Percentiles rank a stretch among this genome's conserved stretches.
phyloP scores from a whole-genome alignment of 1,140 invertebrate species.

The Acromyrmex echinatior region DNA sequence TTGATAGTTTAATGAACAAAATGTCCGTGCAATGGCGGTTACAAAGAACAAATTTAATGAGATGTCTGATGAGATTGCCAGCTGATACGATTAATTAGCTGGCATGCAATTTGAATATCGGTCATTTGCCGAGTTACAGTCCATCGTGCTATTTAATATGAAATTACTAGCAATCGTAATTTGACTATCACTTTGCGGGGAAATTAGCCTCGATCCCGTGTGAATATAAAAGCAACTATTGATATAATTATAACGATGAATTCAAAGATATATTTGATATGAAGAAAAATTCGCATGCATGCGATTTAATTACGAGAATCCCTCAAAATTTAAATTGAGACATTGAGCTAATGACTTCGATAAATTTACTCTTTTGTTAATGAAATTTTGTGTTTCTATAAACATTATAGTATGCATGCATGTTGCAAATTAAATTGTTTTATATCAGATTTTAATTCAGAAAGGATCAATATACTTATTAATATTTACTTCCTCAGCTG shows the following conservation, averaged over 20 bases:
- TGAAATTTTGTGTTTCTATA: slow-evolving; percentile 25
- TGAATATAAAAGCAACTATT: slow-evolving; percentile 39
- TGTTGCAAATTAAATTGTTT: slow-evolving; percentile 42
- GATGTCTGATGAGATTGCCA: slow-evolving; percentile 17
- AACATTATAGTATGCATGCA: not conserved
- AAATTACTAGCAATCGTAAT: slow-evolving; percentile 35
- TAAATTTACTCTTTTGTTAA: slow-evolving; percentile 44
- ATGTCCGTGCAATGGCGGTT: not conserved
- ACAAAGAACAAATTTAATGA: slow-evolving; percentile 61
- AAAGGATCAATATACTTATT: not conserved
- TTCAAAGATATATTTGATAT: slow-evolving; percentile 28
- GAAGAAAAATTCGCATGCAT: slow-evolving; percentile 13
- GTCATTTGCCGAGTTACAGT: slow-evolving; percentile 30
- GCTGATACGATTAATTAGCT: slow-evolving; percentile 60
- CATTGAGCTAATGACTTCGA: slow-evolving; percentile 49
- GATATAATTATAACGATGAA: slow-evolving; percentile 45
- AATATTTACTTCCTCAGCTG: not conserved
- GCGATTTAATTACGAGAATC: slow-evolving; percentile 50
- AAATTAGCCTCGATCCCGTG: slow-evolving; percentile 15
- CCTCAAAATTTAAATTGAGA: slow-evolving; percentile 19
- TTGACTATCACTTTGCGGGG: not conserved
- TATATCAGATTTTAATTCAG: not conserved
- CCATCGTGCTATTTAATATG: slow-evolving; percentile 30
- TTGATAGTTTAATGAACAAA: slow-evolving; percentile 21
- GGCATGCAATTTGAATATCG: slow-evolving; percentile 52